phyloP scores from a whole-genome alignment of 2,888 invertebrate species.

The Sarcophaga rosellei region DNA sequence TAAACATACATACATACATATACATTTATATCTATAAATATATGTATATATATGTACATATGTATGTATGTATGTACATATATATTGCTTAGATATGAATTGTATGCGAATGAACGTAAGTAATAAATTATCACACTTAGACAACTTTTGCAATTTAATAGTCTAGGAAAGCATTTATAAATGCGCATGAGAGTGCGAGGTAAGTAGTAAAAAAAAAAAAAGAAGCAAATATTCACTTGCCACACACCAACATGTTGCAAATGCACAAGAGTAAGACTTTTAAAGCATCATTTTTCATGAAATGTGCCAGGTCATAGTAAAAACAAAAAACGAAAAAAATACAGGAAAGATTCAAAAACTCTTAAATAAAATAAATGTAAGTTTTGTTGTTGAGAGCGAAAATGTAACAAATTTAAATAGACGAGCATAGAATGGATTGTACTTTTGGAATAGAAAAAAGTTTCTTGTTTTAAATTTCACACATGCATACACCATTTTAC shows the following conservation, averaged over 20 bases:
- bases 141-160: constrained; percentile 68
- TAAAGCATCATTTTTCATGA: constrained; percentile 56
- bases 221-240: constrained; percentile 21
- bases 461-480: background rate
- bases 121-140: constrained; percentile 65
- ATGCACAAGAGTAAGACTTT: constrained; percentile 9
- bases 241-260: constrained; percentile 44
- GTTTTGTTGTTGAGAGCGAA: background rate
- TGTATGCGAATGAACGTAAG: constrained; percentile 18
- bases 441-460: background rate
- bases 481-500: too few species aligned
- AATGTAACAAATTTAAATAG: background rate
- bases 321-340: too few species aligned
- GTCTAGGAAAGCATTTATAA: constrained; percentile 63
- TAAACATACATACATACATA: background rate
- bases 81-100: background rate
- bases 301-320: constrained; percentile 48
- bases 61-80: background rate
- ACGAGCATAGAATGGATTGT: background rate
- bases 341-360: constrained; percentile 36
- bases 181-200: constrained; percentile 57
- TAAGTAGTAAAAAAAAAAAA: constrained; percentile 47
- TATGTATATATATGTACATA: background rate
- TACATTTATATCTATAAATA: background rate
- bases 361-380: constrained; percentile 39